These are phyloP conservation scores for Anthoscopus minutus DNA, from an alignment of 2,113 vertebrate genomes.

Conservation along the genomic window DNA sequence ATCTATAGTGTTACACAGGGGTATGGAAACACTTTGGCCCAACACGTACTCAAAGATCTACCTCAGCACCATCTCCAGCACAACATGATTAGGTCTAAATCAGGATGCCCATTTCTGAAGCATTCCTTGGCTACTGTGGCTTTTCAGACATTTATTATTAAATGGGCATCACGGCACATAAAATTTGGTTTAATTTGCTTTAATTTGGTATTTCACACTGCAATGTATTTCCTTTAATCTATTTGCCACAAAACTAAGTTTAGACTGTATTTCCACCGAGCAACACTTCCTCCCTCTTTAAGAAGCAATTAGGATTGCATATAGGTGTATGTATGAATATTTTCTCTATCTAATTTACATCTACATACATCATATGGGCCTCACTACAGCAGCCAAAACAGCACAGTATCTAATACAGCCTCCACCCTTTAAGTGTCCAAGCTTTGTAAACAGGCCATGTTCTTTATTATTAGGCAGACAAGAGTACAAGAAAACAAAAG, in stretches of 20 bases:
- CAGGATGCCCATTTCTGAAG: not conserved
- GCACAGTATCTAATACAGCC: not conserved
- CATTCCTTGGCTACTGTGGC: not conserved
- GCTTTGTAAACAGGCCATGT: not conserved
- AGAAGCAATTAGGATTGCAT: not conserved
- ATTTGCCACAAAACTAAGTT: not conserved
- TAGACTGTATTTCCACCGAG: not conserved
- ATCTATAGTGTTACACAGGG: too few relatives aligned
- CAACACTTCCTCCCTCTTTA: not conserved
- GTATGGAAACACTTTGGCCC: not conserved
- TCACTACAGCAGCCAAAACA: not conserved
- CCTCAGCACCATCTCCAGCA: not conserved
- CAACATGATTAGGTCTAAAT: not conserved
- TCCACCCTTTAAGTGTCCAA: not conserved
- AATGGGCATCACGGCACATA: not conserved
- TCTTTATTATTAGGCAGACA: not conserved
- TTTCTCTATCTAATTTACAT: not conserved
- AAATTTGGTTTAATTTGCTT: not conserved
- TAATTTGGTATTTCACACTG: not conserved
- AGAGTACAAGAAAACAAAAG: not conserved
- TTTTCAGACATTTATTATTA: not conserved
- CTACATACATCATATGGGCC: not conserved
- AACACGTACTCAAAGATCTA: not conserved
- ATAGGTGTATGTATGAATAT: not conserved
- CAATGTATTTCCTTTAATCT: not conserved